Evolutionary conservation across 2,888 invertebrate genomes (phyloP).

Genomic region (Podabrus alpinus): DNA sequence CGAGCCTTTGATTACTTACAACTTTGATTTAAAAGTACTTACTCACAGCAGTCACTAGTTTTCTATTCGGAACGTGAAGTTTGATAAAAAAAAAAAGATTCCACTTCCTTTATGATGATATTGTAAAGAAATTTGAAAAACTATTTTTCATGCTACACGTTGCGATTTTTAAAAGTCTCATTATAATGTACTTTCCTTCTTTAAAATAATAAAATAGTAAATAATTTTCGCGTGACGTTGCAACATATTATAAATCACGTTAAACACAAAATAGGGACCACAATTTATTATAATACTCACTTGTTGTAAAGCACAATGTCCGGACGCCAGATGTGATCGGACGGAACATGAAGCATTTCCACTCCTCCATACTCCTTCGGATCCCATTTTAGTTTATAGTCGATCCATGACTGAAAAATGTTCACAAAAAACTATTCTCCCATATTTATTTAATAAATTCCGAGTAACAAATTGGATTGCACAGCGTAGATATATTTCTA

Average conservation of each 20-base stretch:
- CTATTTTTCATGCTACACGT: background rate
- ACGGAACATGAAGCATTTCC: constrained; percentile 82
- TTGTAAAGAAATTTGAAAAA: background rate
- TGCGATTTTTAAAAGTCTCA: background rate
- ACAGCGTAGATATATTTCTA: background rate
- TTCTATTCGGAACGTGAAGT: background rate
- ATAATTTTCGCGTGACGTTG: background rate
- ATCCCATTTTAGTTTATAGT: constrained; percentile 85
- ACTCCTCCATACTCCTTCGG: constrained; percentile 84
- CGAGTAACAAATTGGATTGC: background rate
- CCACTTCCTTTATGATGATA: background rate
- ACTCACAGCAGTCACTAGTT: background rate
- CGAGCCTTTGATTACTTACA: background rate
- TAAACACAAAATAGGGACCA: background rate
- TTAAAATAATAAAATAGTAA: background rate
- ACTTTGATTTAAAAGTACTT: background rate
- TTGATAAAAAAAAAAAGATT: background rate
- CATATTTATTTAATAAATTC: background rate
- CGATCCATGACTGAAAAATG: constrained; percentile 76
- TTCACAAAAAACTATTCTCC: constrained; percentile 18
- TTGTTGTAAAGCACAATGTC: constrained; percentile 84
- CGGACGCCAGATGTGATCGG: constrained; percentile 83
- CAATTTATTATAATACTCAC: constrained; percentile 57
- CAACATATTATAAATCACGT: background rate
- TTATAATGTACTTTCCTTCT: background rate